Percentiles rank a stretch among this genome's conserved stretches.
Evolutionary conservation across 1,140 invertebrate species (phyloP).

Genomic region (Dermatophagoides farinae): DNA sequence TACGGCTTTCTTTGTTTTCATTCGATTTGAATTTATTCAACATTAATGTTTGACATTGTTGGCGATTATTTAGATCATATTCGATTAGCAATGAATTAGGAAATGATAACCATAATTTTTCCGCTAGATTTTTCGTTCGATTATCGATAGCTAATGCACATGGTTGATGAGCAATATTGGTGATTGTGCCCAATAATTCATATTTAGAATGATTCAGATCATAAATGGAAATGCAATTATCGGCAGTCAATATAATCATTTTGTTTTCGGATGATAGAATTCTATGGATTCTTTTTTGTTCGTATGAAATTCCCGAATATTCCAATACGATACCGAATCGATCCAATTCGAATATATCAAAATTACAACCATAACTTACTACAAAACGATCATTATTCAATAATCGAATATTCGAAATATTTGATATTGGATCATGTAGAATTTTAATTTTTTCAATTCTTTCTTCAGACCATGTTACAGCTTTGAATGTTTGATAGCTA

Average conservation of each 20-base stretch:
- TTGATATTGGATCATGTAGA: conserved; percentile 6
- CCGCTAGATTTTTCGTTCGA: background rate
- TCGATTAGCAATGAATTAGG: background rate
- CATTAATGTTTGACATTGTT: background rate
- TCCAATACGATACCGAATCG: background rate
- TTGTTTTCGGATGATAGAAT: background rate
- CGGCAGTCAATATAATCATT: background rate
- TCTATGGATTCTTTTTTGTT: background rate
- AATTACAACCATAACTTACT: background rate
- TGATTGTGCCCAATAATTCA: background rate
- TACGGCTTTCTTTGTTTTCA: background rate
- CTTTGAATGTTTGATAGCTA: conserved; percentile 6
- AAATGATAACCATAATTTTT: conserved; percentile 2
- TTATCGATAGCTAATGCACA: background rate
- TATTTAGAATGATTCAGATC: background rate
- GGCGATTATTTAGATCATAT: background rate
- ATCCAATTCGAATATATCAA: conserved; percentile 6
- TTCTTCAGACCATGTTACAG: background rate
- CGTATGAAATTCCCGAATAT: background rate
- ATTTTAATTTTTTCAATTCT: background rate
- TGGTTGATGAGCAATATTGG: background rate
- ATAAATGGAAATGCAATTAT: background rate
- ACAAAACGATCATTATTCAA: background rate
- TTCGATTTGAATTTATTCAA: background rate
- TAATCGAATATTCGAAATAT: background rate